Base-by-base conservation (phyloP, 2,113 vertebrate species). In the Aphyosemion australe region DNA sequence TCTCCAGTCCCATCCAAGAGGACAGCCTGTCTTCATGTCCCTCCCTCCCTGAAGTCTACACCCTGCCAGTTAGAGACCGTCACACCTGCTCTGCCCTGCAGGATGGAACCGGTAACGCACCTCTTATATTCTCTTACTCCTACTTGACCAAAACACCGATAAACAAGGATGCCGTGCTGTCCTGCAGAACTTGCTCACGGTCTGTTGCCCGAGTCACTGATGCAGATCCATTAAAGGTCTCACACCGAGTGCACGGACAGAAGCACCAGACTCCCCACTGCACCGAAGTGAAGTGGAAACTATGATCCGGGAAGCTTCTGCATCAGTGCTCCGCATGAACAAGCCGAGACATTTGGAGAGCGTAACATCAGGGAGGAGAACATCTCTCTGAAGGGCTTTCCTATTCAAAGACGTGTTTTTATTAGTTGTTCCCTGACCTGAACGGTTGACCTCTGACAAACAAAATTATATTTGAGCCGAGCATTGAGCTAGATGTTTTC, bases 21-120 rank as follows among this genome's bases (percentile, higher is more conserved):
- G 95, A 96, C 92, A 97, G 95, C 60, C 92, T 95, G 46, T 96
- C 95, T 12, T 96, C 95, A 0, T 93, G 93, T 58, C 94, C 95
- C 75, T 95, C 95, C 6, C 92, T 96, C 60, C 95, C 95, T 3
- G 95, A 97, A 72, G 95, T 97, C 73, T 97, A 96, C 88, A 96
- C 95, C 46, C 88, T 97, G 68, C 95, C 95, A 3, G 90, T 96
- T 78, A 90, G 92, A 55, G 91, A 93, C 69, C 76, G 88, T 56
- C 55, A 85, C 56, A 80, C 56, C 77, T 91, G 89, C 60, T 56
- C 84, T n/a, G 72, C 82, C 70, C 79, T 90, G 65, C 88, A 90
- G 49, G 85, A 93, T 32, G 86, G 80, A 72, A 80, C 77, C 82
- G 90, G 91, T 93, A 84, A 64, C 57, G 41, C 45, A 37, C 0